phyloP scores from a whole-genome alignment of 2,113 vertebrate species.

The Cebus imitator region DNA sequence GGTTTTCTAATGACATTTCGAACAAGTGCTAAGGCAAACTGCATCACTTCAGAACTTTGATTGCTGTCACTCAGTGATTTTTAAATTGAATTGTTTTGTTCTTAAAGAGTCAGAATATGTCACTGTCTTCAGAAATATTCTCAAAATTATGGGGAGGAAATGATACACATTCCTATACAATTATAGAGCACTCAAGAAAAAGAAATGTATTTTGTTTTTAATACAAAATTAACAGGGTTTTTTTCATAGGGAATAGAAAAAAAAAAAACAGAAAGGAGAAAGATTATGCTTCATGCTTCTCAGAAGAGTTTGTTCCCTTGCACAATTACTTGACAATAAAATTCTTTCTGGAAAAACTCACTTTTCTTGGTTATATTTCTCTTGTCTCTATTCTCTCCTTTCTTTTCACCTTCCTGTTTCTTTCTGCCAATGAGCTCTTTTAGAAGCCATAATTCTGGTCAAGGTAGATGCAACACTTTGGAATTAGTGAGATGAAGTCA shows the following conservation, averaged over 20 bases:
- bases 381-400: background rate
- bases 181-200: slow-evolving; percentile 53
- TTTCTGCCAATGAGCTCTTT: background rate
- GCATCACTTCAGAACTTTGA: slow-evolving; percentile 67
- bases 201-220: slow-evolving; percentile 47
- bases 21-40: slow-evolving; percentile 70
- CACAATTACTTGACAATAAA: slow-evolving; percentile 20
- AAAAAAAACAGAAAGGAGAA: background rate
- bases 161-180: slow-evolving; percentile 57
- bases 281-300: slow-evolving; percentile 21
- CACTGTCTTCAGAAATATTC: slow-evolving; percentile 68
- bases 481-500: background rate
- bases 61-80: slow-evolving; percentile 67
- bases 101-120: slow-evolving; percentile 68
- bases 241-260: background rate
- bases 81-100: slow-evolving; percentile 77
- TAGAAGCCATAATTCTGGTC: background rate
- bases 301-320: background rate
- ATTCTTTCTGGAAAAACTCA: slow-evolving; percentile 22
- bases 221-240: slow-evolving; percentile 41
- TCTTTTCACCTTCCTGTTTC: background rate
- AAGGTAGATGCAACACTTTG: background rate
- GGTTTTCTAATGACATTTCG: slow-evolving; percentile 77
- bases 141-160: slow-evolving; percentile 62
- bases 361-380: background rate